Evolutionary conservation across 2,888 invertebrate species (phyloP).

Genomic region (Luffia ferchaultella): DNA sequence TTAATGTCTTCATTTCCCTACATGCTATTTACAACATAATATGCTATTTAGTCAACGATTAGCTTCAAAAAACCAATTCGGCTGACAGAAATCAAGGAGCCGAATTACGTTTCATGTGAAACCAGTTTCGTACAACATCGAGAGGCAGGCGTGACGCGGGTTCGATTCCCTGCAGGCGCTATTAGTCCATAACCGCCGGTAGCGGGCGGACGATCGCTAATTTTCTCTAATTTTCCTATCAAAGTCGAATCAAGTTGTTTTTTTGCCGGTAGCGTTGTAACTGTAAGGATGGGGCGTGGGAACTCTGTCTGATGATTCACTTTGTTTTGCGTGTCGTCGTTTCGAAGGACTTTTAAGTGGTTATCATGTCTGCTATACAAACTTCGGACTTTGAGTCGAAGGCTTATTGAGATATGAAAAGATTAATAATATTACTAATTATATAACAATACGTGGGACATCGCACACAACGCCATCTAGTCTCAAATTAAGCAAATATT

Average conservation of each 20-base stretch:
- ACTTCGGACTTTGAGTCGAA: too few relatives aligned
- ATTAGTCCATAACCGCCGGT: slow-evolving; percentile 62
- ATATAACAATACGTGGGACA: too few relatives aligned
- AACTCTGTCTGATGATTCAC: not conserved
- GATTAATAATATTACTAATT: too few relatives aligned
- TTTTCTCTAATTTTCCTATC: slow-evolving; percentile 66
- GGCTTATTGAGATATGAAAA: too few relatives aligned
- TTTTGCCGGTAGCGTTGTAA: slow-evolving; percentile 30
- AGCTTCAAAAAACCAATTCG: too few relatives aligned
- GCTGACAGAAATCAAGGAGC: too few relatives aligned
- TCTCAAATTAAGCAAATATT: too few relatives aligned
- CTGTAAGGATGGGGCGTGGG: not conserved
- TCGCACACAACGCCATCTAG: too few relatives aligned
- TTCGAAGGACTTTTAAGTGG: not conserved
- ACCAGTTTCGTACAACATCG: slow-evolving; percentile 22
- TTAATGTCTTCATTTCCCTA: too few relatives aligned
- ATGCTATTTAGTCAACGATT: too few relatives aligned
- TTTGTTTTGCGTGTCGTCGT: not conserved
- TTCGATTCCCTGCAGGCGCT: slow-evolving; percentile 53
- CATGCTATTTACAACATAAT: too few relatives aligned
- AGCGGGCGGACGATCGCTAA: slow-evolving; percentile 50
- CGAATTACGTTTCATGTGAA: not conserved
- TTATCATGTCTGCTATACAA: too few relatives aligned
- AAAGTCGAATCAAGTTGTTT: slow-evolving; percentile 50
- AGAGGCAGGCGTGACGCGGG: slow-evolving; percentile 53